A percentile compares a stretch with the other conserved stretches of the same genome.
These are phyloP conservation scores for Oncorhynchus gorbuscha DNA, from an alignment of 2,113 vertebrate species.

Conservation along the genomic window DNA sequence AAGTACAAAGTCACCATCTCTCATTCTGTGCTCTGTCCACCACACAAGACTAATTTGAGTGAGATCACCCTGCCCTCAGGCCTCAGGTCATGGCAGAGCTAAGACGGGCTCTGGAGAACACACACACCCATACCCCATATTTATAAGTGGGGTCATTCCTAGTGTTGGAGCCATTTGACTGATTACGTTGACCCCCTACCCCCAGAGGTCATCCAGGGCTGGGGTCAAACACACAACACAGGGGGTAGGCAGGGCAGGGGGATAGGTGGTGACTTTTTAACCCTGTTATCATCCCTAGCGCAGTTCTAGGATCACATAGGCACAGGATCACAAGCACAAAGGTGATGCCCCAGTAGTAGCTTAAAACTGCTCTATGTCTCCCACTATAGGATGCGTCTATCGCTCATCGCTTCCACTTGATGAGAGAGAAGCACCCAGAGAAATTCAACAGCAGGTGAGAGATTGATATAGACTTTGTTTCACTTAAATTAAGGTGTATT, in stretches of 20 bases:
- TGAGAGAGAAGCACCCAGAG: conserved; percentile 93
- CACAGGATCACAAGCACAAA: too few relatives aligned
- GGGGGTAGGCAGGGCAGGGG: conserved; percentile 1
- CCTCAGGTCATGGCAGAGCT: background rate
- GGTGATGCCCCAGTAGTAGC: too few relatives aligned
- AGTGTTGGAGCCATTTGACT: conserved; percentile 17
- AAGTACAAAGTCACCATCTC: background rate
- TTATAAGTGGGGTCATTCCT: conserved; percentile 5
- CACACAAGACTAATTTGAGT: background rate
- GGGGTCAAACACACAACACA: conserved; percentile 42
- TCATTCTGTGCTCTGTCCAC: conserved; percentile 5
- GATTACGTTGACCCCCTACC: conserved; percentile 40
- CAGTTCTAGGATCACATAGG: too few relatives aligned
- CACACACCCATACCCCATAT: conserved; percentile 6
- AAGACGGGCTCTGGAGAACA: conserved; percentile 50
- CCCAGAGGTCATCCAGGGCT: conserved; percentile 31
- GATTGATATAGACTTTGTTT: background rate
- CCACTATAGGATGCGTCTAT: conserved; percentile 88
- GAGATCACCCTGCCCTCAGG: conserved; percentile 30
- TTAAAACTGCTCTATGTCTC: conserved; percentile 14
- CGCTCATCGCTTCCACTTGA: conserved; percentile 91
- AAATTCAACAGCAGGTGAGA: conserved; percentile 97
- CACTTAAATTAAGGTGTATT: background rate
- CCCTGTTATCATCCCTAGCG: too few relatives aligned
- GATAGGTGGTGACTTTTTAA: too few relatives aligned